Evolutionary conservation across 2,888 invertebrate genomes (phyloP).

Genomic region (Tetanocera ferruginea): DNA sequence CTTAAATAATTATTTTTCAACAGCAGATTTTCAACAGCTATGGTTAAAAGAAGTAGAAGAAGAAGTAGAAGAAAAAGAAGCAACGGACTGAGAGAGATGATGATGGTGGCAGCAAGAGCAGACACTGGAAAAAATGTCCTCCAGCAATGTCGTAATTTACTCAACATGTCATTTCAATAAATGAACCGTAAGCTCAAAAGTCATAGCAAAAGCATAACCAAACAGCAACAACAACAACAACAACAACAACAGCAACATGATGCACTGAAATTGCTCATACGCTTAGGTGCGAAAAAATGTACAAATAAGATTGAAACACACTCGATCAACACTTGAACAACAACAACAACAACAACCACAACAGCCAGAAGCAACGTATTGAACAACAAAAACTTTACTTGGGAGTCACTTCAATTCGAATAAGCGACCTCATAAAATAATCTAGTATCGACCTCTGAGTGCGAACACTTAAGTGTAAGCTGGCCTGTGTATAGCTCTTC

Average conservation of each 20-base stretch:
- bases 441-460: conserved; percentile 36
- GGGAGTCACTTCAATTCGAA: conserved; percentile 34
- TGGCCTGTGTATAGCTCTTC: neutral
- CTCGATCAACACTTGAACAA: neutral
- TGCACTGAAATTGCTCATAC: neutral
- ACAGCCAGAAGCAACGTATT: neutral
- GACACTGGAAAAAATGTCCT: conserved; percentile 19
- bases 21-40: no score
- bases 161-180: conserved; percentile 41
- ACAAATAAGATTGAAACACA: neutral
- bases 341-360: neutral
- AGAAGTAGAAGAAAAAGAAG: neutral
- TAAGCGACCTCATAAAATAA: conserved; percentile 46
- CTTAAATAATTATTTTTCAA: no score
- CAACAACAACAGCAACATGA: conserved; percentile 2
- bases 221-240: conserved; percentile 12
- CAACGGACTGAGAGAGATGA: neutral
- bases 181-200: conserved; percentile 25
- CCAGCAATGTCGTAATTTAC: conserved; percentile 40
- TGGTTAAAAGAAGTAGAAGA: no score
- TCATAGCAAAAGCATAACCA: neutral
- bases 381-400: neutral
- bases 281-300: neutral
- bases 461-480: conserved; percentile 33
- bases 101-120: neutral